These are phyloP conservation scores for Podocnemis expansa DNA, from an alignment of 2,113 vertebrate genomes.

Conservation along the genomic window DNA sequence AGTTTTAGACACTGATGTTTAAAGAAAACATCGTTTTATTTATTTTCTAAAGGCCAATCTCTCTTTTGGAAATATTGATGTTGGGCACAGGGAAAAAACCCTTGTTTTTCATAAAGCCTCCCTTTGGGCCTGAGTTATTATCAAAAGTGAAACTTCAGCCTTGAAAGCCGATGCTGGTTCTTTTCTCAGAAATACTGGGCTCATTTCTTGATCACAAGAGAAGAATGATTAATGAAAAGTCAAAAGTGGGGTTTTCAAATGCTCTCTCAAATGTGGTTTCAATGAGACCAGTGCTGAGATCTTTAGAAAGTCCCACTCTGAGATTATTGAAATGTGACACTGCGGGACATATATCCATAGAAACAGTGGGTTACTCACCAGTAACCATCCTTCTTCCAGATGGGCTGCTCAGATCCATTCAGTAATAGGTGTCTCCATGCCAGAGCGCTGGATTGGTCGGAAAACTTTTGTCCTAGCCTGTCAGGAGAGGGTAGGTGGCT, in stretches of 20 bases:
- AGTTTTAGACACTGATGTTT: neutral
- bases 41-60: neutral
- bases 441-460: too few relatives aligned
- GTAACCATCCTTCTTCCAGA: too few relatives aligned
- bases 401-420: too few relatives aligned
- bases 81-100: neutral
- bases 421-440: too few relatives aligned
- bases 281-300: neutral
- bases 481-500: too few relatives aligned
- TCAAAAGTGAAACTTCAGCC: neutral
- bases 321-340: neutral
- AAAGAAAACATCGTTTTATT: neutral
- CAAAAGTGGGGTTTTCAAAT: neutral
- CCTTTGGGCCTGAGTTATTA: neutral
- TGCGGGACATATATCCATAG: too few relatives aligned
- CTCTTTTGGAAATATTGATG: neutral
- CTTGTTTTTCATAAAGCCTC: neutral
- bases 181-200: neutral
- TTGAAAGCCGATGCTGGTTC: neutral
- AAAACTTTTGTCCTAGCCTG: too few relatives aligned
- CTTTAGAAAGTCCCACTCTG: neutral
- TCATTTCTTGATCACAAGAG: neutral
- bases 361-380: too few relatives aligned
- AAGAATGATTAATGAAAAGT: neutral
- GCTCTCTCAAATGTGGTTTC: neutral